A percentile compares a stretch with the other conserved stretches of the same genome.
These are phyloP conservation scores for Hydropsyche betteni DNA, from an alignment of 2,888 invertebrate genomes.

Conservation along the genomic window DNA sequence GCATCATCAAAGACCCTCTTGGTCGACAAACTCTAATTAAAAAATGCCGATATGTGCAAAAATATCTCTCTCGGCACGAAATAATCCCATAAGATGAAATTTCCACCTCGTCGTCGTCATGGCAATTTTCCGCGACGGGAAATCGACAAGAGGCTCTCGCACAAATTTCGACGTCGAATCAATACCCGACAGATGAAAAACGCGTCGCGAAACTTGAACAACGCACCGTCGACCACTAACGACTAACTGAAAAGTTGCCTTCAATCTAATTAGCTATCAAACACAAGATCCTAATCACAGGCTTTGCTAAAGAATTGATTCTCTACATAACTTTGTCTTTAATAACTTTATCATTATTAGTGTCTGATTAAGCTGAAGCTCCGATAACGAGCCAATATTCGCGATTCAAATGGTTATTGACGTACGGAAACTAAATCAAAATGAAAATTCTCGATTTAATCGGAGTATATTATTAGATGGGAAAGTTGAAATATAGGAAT, in stretches of 20 bases:
- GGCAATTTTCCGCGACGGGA: conserved; percentile 7
- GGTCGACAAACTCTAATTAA: no score
- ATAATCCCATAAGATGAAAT: conserved; percentile 23
- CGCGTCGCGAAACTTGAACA: conserved; percentile 12
- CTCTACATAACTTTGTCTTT: not conserved
- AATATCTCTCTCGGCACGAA: not conserved
- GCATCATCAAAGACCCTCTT: no score
- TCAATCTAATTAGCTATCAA: conserved; percentile 27
- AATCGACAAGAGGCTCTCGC: conserved; percentile 7
- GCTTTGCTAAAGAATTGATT: conserved; percentile 10
- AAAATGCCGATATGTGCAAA: no score
- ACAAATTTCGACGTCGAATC: no score
- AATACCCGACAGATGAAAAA: no score
- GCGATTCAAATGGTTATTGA: no score
- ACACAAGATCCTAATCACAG: conserved; percentile 16
- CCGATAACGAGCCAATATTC: no score
- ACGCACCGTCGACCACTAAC: conserved; percentile 13
- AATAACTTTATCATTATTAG: not conserved
- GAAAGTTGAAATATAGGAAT: no score
- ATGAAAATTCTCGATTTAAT: no score
- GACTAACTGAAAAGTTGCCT: conserved; percentile 31
- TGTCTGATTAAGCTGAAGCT: no score
- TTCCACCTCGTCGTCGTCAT: conserved; percentile 30
- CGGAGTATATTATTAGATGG: no score
- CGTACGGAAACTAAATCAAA: no score